Conservation (phyloP, 2,797 vertebrate genomes). For the Platyrinchus mystaceus region DNA sequence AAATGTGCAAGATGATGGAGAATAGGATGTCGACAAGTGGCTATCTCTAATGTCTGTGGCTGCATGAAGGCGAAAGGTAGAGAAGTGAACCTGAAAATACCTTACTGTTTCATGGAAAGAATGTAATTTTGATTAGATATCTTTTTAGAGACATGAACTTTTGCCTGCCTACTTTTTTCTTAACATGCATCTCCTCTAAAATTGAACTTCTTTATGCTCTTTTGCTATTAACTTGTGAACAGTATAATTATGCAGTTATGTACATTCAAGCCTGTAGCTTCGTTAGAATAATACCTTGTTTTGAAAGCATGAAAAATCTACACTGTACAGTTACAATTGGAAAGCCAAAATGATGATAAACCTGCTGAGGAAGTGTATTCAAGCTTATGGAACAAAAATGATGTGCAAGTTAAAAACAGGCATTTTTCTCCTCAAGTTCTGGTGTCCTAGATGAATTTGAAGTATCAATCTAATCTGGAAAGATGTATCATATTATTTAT, state of each 20-base stretch:
- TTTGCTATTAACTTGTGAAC: background rate
- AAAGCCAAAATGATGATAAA: background rate
- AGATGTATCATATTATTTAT: constrained; percentile 47
- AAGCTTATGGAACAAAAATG: background rate
- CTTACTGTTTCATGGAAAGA: background rate
- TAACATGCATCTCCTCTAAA: background rate
- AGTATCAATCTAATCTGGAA: constrained; percentile 34
- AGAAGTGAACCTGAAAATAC: background rate
- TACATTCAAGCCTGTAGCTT: background rate
- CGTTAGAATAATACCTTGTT: background rate
- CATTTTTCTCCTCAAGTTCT: constrained; percentile 3
- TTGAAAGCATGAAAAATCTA: background rate
- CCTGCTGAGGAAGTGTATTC: background rate
- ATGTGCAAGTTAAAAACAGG: background rate
- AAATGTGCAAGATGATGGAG: background rate
- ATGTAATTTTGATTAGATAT: background rate
- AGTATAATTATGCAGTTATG: background rate
- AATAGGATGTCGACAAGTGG: background rate
- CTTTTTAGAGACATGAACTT: background rate
- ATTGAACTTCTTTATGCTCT: background rate
- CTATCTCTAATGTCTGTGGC: background rate
- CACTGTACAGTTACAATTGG: background rate
- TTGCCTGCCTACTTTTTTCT: background rate
- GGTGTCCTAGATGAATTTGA: background rate
- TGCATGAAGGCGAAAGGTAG: background rate